A percentile compares a stretch with the other conserved stretches of the same genome.
phyloP scores from a whole-genome alignment of 2,888 invertebrate genomes.

The Deroplatys truncata region DNA sequence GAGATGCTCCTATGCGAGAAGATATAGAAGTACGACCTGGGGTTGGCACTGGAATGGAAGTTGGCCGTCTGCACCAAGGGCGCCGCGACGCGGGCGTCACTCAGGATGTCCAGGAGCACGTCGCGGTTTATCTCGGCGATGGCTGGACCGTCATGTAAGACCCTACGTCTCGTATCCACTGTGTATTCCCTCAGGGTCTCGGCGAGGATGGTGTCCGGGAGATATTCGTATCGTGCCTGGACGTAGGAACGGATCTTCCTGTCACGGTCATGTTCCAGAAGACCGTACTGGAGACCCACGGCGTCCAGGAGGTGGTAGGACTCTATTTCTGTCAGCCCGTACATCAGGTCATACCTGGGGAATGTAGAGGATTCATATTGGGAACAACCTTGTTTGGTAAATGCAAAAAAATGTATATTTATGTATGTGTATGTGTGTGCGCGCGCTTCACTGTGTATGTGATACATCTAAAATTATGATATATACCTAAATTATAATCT shows the following conservation, averaged over 20 bases:
- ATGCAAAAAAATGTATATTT: too few species aligned
- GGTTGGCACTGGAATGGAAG: constrained; percentile 70
- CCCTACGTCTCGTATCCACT: constrained; percentile 5
- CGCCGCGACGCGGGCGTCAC: constrained; percentile 82
- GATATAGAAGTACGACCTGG: constrained; percentile 81
- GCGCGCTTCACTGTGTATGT: too few species aligned
- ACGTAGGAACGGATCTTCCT: constrained; percentile 8
- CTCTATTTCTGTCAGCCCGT: constrained; percentile 80
- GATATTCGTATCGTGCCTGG: constrained; percentile 70
- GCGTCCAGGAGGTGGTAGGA: constrained; percentile 72
- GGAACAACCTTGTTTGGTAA: too few species aligned
- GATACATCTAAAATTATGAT: too few species aligned
- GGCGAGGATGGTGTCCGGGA: constrained; percentile 62
- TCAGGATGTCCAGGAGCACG: constrained; percentile 79
- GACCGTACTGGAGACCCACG: constrained; percentile 66
- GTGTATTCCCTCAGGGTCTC: constrained; percentile 60
- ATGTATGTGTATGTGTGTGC: too few species aligned
- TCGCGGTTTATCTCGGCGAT: constrained; percentile 63
- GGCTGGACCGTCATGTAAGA: constrained; percentile 37
- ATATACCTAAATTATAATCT: too few species aligned
- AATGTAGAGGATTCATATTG: too few species aligned
- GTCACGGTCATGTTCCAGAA: constrained; percentile 64
- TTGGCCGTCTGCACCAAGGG: constrained; percentile 73
- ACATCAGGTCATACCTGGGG: constrained; percentile 75
- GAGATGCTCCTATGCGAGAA: constrained; percentile 80